Evolutionary conservation across 1,140 invertebrate species (phyloP).

Genomic region (Akabosia matsudoensis): DNA sequence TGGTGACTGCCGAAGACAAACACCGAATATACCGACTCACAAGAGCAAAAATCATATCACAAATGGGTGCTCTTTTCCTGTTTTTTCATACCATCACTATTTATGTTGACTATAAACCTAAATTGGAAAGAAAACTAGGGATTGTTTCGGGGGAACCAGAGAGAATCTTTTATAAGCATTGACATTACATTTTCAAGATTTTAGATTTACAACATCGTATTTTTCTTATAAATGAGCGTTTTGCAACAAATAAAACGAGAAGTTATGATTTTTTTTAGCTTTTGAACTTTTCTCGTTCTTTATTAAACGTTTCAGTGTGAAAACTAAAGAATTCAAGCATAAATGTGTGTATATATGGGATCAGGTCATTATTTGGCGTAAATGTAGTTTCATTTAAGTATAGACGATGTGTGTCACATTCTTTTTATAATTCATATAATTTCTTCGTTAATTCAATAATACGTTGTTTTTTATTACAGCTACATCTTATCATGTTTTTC

Average conservation of each 20-base stretch:
- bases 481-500: neutral
- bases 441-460: neutral
- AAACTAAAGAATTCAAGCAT: conserved; percentile 19
- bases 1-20: too few relatives aligned
- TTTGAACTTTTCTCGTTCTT: conserved; percentile 10
- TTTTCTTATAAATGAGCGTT: too few relatives aligned
- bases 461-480: neutral
- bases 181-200: too few relatives aligned
- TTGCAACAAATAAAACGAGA: neutral
- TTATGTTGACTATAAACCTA: too few relatives aligned
- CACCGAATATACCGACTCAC: too few relatives aligned
- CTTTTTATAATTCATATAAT: neutral
- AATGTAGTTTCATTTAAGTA: conserved; percentile 2
- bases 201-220: too few relatives aligned
- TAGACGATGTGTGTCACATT: neutral
- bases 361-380: conserved; percentile 23
- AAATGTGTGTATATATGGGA: conserved; percentile 12
- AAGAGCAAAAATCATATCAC: too few relatives aligned
- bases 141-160: too few relatives aligned
- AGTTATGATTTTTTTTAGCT: neutral
- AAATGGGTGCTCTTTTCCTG: too few relatives aligned
- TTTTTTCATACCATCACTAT: too few relatives aligned
- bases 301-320: conserved; percentile 18
- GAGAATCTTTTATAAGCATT: too few relatives aligned
- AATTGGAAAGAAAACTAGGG: too few relatives aligned